A percentile compares a stretch with the other conserved stretches of the same genome.
Conservation (phyloP, 30 jellyfish, hydroid and myxozoan species). For the Morbakka virulenta region DNA sequence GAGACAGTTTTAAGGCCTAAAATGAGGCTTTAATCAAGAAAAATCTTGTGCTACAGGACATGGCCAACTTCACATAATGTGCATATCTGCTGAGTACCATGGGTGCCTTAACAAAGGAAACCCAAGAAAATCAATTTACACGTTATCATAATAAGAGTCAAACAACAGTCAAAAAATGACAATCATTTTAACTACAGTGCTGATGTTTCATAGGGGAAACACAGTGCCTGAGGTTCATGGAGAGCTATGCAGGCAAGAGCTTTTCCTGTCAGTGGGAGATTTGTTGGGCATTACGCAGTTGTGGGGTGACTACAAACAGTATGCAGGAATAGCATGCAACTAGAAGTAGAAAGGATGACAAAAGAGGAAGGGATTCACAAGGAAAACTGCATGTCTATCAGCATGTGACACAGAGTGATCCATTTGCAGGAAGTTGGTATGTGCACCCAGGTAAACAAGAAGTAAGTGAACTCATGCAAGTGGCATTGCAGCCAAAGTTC, state of each 20-base stretch:
- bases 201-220: conserved; percentile 2
- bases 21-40: too few relatives aligned
- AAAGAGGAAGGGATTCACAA: background rate
- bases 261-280: conserved; percentile 23
- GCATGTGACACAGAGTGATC: conserved; percentile 26
- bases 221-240: background rate
- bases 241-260: background rate
- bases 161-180: too few relatives aligned
- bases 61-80: too few relatives aligned
- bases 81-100: too few relatives aligned
- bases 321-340: conserved; percentile 13
- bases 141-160: too few relatives aligned
- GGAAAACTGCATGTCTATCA: background rate
- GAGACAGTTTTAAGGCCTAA: too few relatives aligned
- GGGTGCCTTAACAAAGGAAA: too few relatives aligned
- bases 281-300: conserved; percentile 40
- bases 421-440: too few relatives aligned
- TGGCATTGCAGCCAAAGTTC: conserved; percentile 14
- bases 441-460: background rate
- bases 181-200: too few relatives aligned
- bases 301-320: conserved; percentile 42
- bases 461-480: conserved; percentile 34
- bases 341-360: conserved; percentile 5
- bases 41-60: too few relatives aligned
- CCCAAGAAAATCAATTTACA: too few relatives aligned